Evolutionary conservation across 2,888 invertebrate genomes (phyloP), one percentile per base, ranked within the genome.

Genomic region (Erebia ligea): DNA sequence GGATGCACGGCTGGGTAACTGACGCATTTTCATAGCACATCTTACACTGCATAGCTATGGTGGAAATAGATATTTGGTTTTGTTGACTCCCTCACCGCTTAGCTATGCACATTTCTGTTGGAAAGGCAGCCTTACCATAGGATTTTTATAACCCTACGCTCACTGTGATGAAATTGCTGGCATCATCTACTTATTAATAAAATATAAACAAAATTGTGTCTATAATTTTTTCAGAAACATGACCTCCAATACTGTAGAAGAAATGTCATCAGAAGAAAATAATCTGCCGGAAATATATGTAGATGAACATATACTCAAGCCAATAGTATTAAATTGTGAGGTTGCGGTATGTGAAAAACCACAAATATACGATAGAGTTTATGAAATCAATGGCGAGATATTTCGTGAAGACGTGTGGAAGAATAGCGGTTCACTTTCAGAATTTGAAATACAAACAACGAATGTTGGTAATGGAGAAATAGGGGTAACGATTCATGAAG

Each of bases 371-470:
- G n/a, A 69, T 19, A 67, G 21, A 56, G 61, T 61, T 4, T 75
- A 73, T 59, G 67, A 66, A 58, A 70, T 75, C 1, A 68, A 72
- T 17, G 75, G 72, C n/a, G n/a, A 56, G 45, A 40, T 63, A 5
- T 75, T 72, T 34, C 21, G 17, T 13, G 66, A 74, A 34, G 42
- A 72, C 10, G 19, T 45, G 15, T 9, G 45, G 13, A 40, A 58
- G 8, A 56, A 66, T n/a, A 48, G 3, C 1, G 54, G 34, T n/a
- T 40, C 25, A 25, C 10, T 65, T 19, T 56, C 57, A 45, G 25
- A 17, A 40, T 63, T 67, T 42, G 63, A 67, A 42, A 45, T 58
- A 58, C 48, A 57, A 40, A 50, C 21, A 13, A 48, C 25, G 25
- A 48, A 48, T 21, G 21, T 8, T 1, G 19, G 15, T 15, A 11